Evolutionary conservation across 2,888 invertebrate species (phyloP).

Genomic region (Matsumyia berberina): DNA sequence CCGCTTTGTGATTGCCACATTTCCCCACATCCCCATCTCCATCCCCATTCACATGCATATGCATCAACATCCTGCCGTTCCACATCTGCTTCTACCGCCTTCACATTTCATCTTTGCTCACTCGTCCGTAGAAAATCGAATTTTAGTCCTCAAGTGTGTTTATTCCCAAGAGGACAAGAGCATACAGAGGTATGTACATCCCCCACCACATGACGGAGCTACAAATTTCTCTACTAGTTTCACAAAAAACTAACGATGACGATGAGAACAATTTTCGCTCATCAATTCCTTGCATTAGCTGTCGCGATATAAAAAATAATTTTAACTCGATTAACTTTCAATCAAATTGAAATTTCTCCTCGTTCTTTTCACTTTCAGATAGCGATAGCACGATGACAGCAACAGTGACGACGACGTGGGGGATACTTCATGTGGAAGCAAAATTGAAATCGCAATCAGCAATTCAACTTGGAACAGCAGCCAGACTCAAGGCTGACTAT

Average conservation of each 20-base stretch:
- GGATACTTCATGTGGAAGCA: slow-evolving; percentile 38
- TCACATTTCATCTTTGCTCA: slow-evolving; percentile 51
- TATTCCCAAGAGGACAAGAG: neutral
- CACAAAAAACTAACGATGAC: neutral
- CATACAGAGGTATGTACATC: no score
- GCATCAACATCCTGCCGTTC: neutral
- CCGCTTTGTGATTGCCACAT: slow-evolving; percentile 32
- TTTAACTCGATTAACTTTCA: slow-evolving; percentile 37
- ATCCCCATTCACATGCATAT: neutral
- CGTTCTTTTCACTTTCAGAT: slow-evolving; percentile 46
- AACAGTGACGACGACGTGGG: slow-evolving; percentile 23
- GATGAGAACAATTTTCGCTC: neutral
- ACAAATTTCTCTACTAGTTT: neutral
- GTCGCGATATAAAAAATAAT: slow-evolving; percentile 17
- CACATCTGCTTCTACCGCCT: neutral
- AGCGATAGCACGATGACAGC: slow-evolving; percentile 53
- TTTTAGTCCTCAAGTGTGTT: slow-evolving; percentile 12
- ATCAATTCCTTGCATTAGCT: slow-evolving; percentile 13
- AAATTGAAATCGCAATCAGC: slow-evolving; percentile 59
- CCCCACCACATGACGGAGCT: neutral
- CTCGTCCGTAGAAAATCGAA: slow-evolving; percentile 33
- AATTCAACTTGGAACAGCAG: slow-evolving; percentile 60
- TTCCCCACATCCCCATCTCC: neutral
- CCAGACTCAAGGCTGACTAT: slow-evolving; percentile 58
- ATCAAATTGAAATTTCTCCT: slow-evolving; percentile 26